Conservation (phyloP, 1,140 invertebrate genomes). For the Campoletis sonorensis region DNA sequence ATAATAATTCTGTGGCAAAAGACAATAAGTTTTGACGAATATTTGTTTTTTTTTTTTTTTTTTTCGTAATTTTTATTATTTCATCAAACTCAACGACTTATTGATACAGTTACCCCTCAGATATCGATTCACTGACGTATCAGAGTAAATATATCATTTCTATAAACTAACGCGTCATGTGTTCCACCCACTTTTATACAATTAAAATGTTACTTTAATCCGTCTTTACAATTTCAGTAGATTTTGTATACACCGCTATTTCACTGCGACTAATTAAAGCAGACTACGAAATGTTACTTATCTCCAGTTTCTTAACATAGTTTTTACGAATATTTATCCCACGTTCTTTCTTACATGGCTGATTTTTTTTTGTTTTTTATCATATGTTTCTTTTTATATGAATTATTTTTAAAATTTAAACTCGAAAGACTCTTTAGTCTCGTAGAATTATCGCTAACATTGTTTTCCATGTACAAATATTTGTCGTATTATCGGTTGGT, state of each 20-base stretch:
- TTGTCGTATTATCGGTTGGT: not conserved
- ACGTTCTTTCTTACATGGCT: too few relatives aligned
- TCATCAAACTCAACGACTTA: slow-evolving; percentile 45
- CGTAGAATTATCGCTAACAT: not conserved
- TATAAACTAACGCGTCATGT: not conserved
- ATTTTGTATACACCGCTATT: not conserved
- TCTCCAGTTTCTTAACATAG: not conserved
- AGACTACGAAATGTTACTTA: not conserved
- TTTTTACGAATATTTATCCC: too few relatives aligned
- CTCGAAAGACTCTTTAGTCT: too few relatives aligned
- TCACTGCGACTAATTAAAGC: not conserved
- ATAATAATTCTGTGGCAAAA: not conserved
- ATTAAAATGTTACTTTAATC: not conserved
- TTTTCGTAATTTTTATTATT: slow-evolving; percentile 39
- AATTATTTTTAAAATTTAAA: too few relatives aligned
- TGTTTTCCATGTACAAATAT: slow-evolving; percentile 28
- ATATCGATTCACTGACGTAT: slow-evolving; percentile 12
- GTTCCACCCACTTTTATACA: slow-evolving; percentile 2
- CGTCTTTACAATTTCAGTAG: not conserved
- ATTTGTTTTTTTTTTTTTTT: too few relatives aligned
- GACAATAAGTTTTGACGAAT: not conserved
- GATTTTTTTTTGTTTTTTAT: too few relatives aligned
- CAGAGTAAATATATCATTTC: not conserved
- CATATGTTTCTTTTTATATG: too few relatives aligned
- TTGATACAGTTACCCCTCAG: slow-evolving; percentile 30